A percentile compares a stretch with the other conserved stretches of the same genome.
Evolutionary conservation across 2,888 invertebrate genomes (phyloP).

Genomic region (Patella depressa): DNA sequence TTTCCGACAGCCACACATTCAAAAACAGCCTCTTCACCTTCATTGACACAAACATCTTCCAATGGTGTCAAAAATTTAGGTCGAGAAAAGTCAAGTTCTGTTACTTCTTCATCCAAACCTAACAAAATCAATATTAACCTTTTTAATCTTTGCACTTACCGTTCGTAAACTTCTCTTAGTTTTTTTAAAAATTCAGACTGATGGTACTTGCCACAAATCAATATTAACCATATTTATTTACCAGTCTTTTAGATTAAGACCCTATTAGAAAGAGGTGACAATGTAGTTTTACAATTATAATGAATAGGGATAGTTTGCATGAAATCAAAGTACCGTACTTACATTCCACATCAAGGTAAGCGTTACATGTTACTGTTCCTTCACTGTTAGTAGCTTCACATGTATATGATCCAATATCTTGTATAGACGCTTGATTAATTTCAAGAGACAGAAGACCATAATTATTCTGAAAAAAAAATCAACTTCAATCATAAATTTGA

Average conservation of each 20-base stretch:
- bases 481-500: not conserved
- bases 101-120: not conserved
- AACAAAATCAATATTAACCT: not conserved
- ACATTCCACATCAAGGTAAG: conserved; percentile 83
- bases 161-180: too few relatives aligned
- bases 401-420: conserved; percentile 59
- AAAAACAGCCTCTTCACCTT: conserved; percentile 66
- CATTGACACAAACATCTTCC: conserved; percentile 59
- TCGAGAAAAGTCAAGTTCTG: conserved; percentile 39
- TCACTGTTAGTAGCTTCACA: conserved; percentile 57
- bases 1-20: conserved; percentile 62
- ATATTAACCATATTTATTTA: too few relatives aligned
- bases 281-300: too few relatives aligned
- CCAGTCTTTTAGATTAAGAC: too few relatives aligned
- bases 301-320: too few relatives aligned
- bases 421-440: conserved; percentile 49
- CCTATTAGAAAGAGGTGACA: too few relatives aligned
- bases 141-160: not conserved
- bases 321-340: conserved; percentile 57
- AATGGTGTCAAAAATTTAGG: conserved; percentile 62
- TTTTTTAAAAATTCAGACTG: too few relatives aligned
- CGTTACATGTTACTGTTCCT: conserved; percentile 69
- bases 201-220: too few relatives aligned
- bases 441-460: conserved; percentile 64
- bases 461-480: conserved; percentile 53